phyloP scores from a whole-genome alignment of 1,140 invertebrate species.

The Trachymyrmex cornetzi region DNA sequence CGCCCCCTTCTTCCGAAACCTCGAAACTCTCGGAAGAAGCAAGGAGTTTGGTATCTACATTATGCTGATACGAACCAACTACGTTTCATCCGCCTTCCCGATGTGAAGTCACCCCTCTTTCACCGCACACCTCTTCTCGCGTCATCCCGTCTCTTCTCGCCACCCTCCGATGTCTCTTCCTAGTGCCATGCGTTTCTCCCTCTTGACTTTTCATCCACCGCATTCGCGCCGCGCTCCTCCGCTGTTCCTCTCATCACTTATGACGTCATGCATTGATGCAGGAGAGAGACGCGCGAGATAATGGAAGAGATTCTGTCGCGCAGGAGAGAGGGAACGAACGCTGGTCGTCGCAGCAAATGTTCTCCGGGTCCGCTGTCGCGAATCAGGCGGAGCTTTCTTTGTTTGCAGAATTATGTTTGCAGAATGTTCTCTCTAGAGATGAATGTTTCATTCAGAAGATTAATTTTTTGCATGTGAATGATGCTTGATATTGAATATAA shows the following conservation, averaged over 20 bases:
- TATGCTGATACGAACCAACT: conserved; percentile 84
- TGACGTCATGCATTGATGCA: conserved; percentile 62
- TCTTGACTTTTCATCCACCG: conserved; percentile 61
- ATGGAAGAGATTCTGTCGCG: conserved; percentile 34
- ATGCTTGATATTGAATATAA: not conserved
- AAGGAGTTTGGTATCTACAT: conserved; percentile 82
- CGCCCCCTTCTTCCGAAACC: conserved; percentile 58
- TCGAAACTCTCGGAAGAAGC: conserved; percentile 79
- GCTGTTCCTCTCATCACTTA: conserved; percentile 45
- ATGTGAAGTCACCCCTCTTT: conserved; percentile 42
- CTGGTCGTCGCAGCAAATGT: conserved; percentile 23
- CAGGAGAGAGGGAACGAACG: conserved; percentile 32
- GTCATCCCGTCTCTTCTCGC: not conserved
- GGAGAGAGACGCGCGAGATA: conserved; percentile 46
- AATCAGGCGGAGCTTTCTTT: conserved; percentile 16
- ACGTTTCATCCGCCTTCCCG: conserved; percentile 71
- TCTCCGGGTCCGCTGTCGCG: not conserved
- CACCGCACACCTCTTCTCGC: not conserved
- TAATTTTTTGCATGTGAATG: conserved; percentile 27
- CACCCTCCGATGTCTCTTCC: conserved; percentile 18
- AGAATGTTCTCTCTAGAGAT: conserved; percentile 29
- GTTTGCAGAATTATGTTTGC: conserved; percentile 15
- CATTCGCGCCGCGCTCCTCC: conserved; percentile 21
- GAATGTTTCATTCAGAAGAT: conserved; percentile 28
- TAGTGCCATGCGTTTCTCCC: conserved; percentile 47